Evolutionary conservation across 2,113 vertebrate species (phyloP).

Genomic region (Pardalotus punctatus): DNA sequence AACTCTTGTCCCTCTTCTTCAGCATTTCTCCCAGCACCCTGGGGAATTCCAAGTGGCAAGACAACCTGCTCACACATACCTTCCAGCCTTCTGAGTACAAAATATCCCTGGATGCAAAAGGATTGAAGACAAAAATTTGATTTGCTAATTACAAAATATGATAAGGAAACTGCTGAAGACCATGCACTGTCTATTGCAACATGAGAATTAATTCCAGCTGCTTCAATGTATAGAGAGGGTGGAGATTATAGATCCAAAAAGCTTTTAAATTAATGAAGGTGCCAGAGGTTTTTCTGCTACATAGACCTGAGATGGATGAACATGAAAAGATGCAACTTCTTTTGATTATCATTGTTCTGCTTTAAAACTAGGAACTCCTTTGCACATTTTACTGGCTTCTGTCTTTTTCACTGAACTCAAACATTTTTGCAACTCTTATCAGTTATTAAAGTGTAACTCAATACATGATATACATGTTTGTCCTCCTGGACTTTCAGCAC

Average conservation of each 20-base stretch:
- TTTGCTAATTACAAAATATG: constrained; percentile 19
- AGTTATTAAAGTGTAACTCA: background rate
- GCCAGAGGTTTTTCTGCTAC: background rate
- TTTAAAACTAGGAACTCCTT: background rate
- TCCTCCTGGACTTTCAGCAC: background rate
- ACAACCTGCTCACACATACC: background rate
- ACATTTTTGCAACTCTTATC: background rate
- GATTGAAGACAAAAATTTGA: constrained; percentile 22
- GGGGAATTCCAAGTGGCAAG: background rate
- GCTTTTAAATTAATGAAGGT: background rate
- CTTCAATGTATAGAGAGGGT: background rate
- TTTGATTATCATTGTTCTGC: background rate
- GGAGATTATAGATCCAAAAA: background rate
- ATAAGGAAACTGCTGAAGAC: background rate
- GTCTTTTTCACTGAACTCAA: background rate
- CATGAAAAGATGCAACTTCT: background rate
- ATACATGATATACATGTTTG: accelerated
- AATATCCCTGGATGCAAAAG: background rate
- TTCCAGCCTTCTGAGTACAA: background rate
- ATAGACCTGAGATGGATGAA: background rate
- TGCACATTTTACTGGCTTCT: background rate
- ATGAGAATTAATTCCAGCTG: background rate
- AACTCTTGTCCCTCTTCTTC: background rate
- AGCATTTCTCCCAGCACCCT: background rate
- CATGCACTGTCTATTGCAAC: background rate